Evolutionary conservation across 2,113 vertebrate genomes (phyloP), one percentile per base, ranked within the genome.

Genomic region (Psammodynastes pulverulentus): DNA sequence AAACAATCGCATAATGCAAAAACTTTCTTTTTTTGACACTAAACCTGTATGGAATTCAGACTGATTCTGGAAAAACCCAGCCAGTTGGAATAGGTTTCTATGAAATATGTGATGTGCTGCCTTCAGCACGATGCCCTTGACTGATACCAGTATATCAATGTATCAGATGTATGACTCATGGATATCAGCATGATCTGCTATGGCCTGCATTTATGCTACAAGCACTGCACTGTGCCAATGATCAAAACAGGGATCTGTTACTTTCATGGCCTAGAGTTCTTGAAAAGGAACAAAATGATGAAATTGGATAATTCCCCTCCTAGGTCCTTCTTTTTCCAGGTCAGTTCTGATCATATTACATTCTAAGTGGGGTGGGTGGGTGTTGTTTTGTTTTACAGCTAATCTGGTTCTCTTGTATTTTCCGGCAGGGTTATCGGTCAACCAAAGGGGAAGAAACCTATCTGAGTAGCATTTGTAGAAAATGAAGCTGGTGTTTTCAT

Each of bases 401-500:
- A 94, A 94, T 91, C 86, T 85, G 4, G 67, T 0, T 86, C 23
- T 93, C 92, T 91, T 90, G 94, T 92, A 84, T 91, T 95, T 96
- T 95, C 0, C 0, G 46, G 91, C 58, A 17, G 0, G 48, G 93
- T n/a, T 93, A 94, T 96, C 3, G 0, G 93, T 94, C 96, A 95
- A 93, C 93, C 89, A 94, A 95, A 95, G 94, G 88, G 46, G 94
- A 96, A 91, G 13, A 91, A 97, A 93, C 94, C 46, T 94, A 87
- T 39, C 96, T 0, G 1, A 96, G 86, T 92, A 94, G 94, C 72
- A 90, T 49, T 95, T 93, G 2, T 19, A 90, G 95, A 90, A 96
- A 97, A 97, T 96, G 94, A 94, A 92, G 79, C 95, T 95, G 94
- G 95, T 95, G 96, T 94, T 79, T 96, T 96, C 96, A 97, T 92